Evolutionary conservation across 2,113 vertebrate species (phyloP).

Genomic region (Oceanodroma tethys): DNA sequence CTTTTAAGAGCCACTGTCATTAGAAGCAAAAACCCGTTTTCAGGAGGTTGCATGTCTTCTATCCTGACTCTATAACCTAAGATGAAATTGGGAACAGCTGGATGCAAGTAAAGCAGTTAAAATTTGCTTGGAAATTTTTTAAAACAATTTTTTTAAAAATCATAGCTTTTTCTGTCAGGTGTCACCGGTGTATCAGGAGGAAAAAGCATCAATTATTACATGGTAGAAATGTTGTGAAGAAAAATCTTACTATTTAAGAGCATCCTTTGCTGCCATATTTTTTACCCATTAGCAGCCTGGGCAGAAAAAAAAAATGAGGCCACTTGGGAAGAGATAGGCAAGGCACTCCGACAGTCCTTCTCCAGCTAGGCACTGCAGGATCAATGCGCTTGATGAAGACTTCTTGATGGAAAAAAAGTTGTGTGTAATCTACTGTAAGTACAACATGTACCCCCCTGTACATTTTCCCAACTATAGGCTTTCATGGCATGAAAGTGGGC

Average conservation of each 20-base stretch:
- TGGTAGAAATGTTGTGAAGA: background rate
- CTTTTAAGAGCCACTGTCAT: background rate
- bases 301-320: background rate
- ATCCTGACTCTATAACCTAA: background rate
- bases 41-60: background rate
- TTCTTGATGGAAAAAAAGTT: background rate
- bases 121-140: background rate
- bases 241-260: background rate
- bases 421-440: background rate
- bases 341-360: too few relatives aligned
- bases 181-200: background rate
- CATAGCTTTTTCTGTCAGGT: background rate
- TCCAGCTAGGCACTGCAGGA: background rate
- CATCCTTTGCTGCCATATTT: background rate
- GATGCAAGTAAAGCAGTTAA: background rate
- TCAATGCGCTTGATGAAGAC: background rate
- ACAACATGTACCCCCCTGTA: background rate
- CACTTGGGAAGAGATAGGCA: background rate
- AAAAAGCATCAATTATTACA: background rate
- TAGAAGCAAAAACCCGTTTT: background rate
- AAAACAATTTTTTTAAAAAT: background rate
- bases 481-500: background rate
- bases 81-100: background rate
- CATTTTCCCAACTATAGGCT: background rate
- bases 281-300: background rate